Evolutionary conservation across 2,113 vertebrate species (phyloP), one percentile per base, ranked within the genome.

Genomic region (Asarcornis scutulata): DNA sequence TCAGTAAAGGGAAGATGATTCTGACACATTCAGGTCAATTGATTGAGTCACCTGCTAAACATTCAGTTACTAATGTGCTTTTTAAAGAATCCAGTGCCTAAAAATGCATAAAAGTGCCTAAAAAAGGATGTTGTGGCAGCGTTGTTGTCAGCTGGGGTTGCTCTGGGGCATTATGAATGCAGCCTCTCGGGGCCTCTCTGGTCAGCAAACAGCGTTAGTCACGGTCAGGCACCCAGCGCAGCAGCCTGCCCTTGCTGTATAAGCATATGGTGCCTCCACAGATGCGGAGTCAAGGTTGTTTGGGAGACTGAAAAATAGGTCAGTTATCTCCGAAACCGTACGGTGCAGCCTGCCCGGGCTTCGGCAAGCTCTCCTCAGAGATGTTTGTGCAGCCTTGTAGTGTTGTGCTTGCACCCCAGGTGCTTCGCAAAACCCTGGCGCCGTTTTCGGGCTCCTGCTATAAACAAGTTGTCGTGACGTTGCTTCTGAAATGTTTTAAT

Each of bases 241-340:
- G 72, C 78, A 88, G 52, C 60, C 67, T 88, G 86, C 81, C 68
- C 56, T 89, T 95, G 88, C 90, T 80, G 60, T 15, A 36, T 50
- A 94, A 95, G 88, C 64, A 86, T 94, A 62, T 88, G 83, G 50
- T 76, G n/a, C 71, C 68, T 66, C 44, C 80, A 22, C 69, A 89
- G 83, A 66, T 62, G 74, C 68, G 86, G 31, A 34, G 55, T 93
- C 79, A 96, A 91, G 69, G 94, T 79, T 88, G 84, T 80, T 95
- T 25, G 46, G 69, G 77, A 91, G 77, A 89, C 81, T 21, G 21
- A 48, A 94, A 84, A 72, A 44, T 44, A 91, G 46, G 68, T 64
- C 9, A 11, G 66, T 95, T 95, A 56, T 91, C 63, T 94, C 53
- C 80, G 34, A 48, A 53, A 50, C 34, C n/a, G 42, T 90, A 48